Conservation (phyloP, 2,113 vertebrate genomes). For the Propithecus coquereli region DNA sequence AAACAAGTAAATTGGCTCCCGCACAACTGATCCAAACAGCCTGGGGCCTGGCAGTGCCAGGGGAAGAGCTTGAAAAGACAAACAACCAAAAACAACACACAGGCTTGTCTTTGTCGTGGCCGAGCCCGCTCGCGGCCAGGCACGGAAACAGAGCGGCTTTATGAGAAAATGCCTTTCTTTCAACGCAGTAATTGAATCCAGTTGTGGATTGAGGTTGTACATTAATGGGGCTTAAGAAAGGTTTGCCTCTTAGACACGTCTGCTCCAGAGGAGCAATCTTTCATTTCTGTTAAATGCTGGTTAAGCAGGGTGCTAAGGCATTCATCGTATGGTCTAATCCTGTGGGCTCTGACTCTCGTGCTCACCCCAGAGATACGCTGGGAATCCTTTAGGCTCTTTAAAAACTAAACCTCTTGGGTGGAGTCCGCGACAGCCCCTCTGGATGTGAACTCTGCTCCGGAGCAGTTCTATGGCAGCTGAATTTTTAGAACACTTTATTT, state of each 20-base stretch:
- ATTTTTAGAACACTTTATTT: background rate
- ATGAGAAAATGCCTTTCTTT: conserved; percentile 70
- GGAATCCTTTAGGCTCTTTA: background rate
- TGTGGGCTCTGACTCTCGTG: background rate
- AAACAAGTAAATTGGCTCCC: conserved; percentile 25
- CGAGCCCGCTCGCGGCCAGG: conserved; percentile 19
- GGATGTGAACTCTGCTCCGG: background rate
- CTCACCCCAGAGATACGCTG: background rate
- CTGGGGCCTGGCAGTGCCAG: conserved; percentile 65
- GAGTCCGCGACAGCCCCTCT: background rate
- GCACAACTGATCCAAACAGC: conserved; percentile 41
- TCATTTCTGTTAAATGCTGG: background rate
- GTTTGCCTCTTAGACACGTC: background rate
- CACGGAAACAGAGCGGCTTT: conserved; percentile 40
- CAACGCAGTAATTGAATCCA: conserved; percentile 53
- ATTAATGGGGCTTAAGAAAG: conserved; percentile 31
- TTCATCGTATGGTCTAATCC: background rate
- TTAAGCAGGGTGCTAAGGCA: background rate
- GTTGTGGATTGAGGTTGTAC: conserved; percentile 36
- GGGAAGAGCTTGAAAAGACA: conserved; percentile 29
- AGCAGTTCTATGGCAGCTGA: background rate
- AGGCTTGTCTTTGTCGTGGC: conserved; percentile 64
- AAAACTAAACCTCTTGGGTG: background rate
- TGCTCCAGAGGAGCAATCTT: background rate
- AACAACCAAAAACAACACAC: conserved; percentile 56